These are phyloP conservation scores for Agrotis clavis DNA, from an alignment of 2,888 invertebrate genomes.

Conservation along the genomic window DNA sequence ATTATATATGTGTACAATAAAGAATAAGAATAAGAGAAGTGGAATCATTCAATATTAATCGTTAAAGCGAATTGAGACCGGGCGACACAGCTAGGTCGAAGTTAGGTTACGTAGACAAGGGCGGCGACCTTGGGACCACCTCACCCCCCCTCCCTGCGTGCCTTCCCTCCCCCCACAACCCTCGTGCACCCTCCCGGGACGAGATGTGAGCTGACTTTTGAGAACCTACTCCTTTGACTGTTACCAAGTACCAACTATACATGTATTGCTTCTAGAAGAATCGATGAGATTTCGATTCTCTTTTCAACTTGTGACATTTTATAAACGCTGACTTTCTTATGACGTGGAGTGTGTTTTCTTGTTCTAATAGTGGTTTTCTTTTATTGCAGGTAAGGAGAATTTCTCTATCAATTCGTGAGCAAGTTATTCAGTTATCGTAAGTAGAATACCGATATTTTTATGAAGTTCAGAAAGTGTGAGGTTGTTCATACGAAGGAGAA, in stretches of 20 bases:
- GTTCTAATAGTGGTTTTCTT: constrained; percentile 46
- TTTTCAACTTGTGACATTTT: constrained; percentile 30
- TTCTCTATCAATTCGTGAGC: constrained; percentile 25
- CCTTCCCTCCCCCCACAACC: constrained; percentile 49
- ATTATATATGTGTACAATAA: no score
- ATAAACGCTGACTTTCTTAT: constrained; percentile 28
- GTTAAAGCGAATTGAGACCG: constrained; percentile 78
- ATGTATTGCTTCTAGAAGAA: constrained; percentile 59
- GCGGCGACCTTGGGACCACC: constrained; percentile 85
- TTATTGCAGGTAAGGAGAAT: constrained; percentile 71
- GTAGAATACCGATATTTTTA: constrained; percentile 7
- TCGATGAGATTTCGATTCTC: constrained; percentile 54
- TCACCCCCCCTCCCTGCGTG: constrained; percentile 46
- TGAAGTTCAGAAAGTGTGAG: not conserved
- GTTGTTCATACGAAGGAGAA: not conserved
- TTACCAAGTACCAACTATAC: constrained; percentile 70
- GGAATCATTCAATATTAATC: constrained; percentile 81
- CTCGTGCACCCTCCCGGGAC: constrained; percentile 68
- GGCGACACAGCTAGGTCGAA: constrained; percentile 85
- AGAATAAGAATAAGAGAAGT: no score
- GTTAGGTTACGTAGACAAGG: constrained; percentile 86
- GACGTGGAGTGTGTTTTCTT: constrained; percentile 22
- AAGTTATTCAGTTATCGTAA: constrained; percentile 35
- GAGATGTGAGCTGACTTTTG: constrained; percentile 86
- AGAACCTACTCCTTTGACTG: constrained; percentile 80